Conservation (phyloP, 2,113 vertebrate species). For the Tapirus terrestris region DNA sequence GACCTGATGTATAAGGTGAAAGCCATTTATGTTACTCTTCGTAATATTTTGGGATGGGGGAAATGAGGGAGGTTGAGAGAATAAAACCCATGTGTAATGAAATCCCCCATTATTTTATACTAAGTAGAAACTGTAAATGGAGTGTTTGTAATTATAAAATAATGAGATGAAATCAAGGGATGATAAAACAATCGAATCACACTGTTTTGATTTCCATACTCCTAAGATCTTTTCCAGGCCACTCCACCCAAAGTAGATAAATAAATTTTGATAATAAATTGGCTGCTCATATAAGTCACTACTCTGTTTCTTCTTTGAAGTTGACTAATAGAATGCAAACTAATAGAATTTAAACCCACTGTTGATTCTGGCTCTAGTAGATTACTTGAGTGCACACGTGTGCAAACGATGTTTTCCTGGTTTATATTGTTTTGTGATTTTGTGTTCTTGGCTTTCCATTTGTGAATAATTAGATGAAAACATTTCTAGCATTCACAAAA, state of each 20-base stretch:
- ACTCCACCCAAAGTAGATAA: not conserved
- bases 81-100: not conserved
- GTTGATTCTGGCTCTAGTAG: not conserved
- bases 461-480: not conserved
- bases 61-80: not conserved
- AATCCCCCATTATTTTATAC: not conserved
- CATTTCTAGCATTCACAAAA: not conserved
- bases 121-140: not conserved
- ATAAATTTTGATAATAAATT: not conserved
- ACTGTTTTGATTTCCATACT: constrained; percentile 2
- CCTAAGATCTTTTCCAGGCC: constrained; percentile 51
- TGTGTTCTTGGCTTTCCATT: not conserved
- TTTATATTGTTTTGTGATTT: not conserved
- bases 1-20: not conserved
- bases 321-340: not conserved
- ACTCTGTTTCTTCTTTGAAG: not conserved
- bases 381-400: not conserved
- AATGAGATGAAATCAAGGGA: constrained; percentile 23
- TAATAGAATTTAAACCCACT: not conserved
- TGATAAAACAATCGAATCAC: constrained; percentile 29
- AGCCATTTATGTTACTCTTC: not conserved
- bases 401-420: not conserved
- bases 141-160: constrained; percentile 24
- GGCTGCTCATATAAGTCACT: constrained; percentile 34
- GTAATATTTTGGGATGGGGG: not conserved